phyloP scores from a whole-genome alignment of 2,888 invertebrate species.

The Drosophila picticornis region DNA sequence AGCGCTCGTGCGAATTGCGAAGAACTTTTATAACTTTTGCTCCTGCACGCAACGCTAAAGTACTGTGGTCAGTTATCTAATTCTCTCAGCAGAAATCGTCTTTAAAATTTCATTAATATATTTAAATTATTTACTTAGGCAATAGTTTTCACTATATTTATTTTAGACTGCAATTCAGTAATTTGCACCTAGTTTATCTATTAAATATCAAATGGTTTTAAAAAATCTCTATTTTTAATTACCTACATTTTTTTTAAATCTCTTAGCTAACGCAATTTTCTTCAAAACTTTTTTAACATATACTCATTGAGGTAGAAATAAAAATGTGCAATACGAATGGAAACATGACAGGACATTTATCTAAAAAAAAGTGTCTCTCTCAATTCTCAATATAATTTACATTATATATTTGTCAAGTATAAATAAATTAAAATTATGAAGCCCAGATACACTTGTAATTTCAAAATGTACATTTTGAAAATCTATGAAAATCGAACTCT shows the following conservation, averaged over 20 bases:
- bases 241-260: background rate
- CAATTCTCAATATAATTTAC: background rate
- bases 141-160: background rate
- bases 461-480: background rate
- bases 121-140: background rate
- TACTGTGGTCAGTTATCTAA: conserved; percentile 36
- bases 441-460: background rate
- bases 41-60: conserved; percentile 58
- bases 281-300: background rate
- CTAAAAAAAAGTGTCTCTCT: background rate
- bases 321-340: background rate
- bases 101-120: background rate
- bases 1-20: conserved; percentile 82
- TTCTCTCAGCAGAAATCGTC: conserved; percentile 1
- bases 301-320: background rate
- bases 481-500: background rate
- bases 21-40: conserved; percentile 83
- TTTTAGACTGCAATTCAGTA: background rate
- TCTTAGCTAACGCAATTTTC: background rate
- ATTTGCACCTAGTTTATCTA: background rate
- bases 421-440: background rate
- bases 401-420: background rate
- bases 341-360: background rate
- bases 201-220: background rate
- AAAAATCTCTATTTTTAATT: background rate